Conservation (phyloP, 2,113 vertebrate genomes). For the Xiphophorus hellerii region DNA sequence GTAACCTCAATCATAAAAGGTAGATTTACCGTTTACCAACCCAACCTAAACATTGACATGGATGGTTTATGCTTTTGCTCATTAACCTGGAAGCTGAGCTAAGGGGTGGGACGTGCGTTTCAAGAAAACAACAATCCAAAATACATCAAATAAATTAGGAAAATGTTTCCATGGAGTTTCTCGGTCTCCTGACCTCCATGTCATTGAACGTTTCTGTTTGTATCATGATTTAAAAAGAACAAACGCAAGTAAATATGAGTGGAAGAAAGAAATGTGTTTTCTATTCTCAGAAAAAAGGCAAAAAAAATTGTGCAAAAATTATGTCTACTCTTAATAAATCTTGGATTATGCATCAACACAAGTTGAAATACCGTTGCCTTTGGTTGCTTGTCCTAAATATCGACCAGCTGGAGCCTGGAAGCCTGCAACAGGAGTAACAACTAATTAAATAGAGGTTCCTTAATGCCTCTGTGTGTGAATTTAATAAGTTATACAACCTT, state of each 20-base stretch:
- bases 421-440: constrained; percentile 19
- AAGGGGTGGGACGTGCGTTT: neutral
- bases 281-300: neutral
- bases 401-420: constrained; percentile 25
- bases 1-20: no score
- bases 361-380: constrained; percentile 47
- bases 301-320: neutral
- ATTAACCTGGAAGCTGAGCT: no score
- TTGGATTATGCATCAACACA: neutral
- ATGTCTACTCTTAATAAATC: neutral
- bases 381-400: constrained; percentile 35
- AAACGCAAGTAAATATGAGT: neutral
- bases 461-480: neutral
- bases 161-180: neutral
- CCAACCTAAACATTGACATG: no score
- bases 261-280: neutral
- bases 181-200: neutral
- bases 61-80: no score
- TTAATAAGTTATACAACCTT: neutral
- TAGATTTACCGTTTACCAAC: no score
- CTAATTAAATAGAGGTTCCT: neutral
- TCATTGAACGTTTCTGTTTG: neutral
- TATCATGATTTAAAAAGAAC: neutral
- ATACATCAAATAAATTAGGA: neutral
- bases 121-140: neutral